Percentiles rank a stretch among this genome's conserved stretches.
Conservation (phyloP, 2,888 invertebrate genomes). For the Drosophila ezoana region DNA sequence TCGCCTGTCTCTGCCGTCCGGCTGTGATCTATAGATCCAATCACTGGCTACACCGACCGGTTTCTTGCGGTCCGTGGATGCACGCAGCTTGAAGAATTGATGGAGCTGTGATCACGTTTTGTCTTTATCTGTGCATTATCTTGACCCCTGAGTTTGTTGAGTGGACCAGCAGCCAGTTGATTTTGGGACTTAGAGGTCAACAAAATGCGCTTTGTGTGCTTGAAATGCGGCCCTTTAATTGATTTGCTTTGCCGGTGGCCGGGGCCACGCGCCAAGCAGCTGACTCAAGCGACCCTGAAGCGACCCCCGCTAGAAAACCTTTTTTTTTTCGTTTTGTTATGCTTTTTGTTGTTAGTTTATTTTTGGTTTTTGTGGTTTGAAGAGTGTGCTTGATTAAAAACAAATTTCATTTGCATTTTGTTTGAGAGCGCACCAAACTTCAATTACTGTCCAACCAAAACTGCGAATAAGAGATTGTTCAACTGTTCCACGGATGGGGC, state of each 20-base stretch:
- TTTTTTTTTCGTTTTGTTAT: constrained; percentile 21
- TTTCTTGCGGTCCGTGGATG: constrained; percentile 43
- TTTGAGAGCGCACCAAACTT: constrained; percentile 52
- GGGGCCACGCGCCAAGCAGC: constrained; percentile 33
- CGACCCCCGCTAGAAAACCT: constrained; percentile 55
- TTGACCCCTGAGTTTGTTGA: constrained; percentile 29
- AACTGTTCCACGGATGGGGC: constrained; percentile 21
- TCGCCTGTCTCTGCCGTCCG: background rate
- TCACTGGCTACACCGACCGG: constrained; percentile 52
- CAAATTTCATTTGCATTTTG: constrained; percentile 75
- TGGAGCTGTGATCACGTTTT: constrained; percentile 70
- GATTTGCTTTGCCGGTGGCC: constrained; percentile 52
- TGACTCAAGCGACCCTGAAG: constrained; percentile 42
- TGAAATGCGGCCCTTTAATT: constrained; percentile 69
- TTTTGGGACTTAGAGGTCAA: constrained; percentile 48
- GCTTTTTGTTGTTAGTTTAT: constrained; percentile 12
- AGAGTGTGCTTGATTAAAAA: constrained; percentile 69
- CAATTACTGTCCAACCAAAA: constrained; percentile 61
- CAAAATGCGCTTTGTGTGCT: constrained; percentile 48
- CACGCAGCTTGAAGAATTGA: constrained; percentile 60
- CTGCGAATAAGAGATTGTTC: constrained; percentile 32
- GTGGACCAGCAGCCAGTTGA: constrained; percentile 47
- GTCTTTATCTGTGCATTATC: constrained; percentile 41
- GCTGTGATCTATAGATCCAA: background rate
- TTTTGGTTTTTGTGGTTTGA: constrained; percentile 17